Conservation (phyloP, 2,888 invertebrate species). For the Sphecodes monilicornis region DNA sequence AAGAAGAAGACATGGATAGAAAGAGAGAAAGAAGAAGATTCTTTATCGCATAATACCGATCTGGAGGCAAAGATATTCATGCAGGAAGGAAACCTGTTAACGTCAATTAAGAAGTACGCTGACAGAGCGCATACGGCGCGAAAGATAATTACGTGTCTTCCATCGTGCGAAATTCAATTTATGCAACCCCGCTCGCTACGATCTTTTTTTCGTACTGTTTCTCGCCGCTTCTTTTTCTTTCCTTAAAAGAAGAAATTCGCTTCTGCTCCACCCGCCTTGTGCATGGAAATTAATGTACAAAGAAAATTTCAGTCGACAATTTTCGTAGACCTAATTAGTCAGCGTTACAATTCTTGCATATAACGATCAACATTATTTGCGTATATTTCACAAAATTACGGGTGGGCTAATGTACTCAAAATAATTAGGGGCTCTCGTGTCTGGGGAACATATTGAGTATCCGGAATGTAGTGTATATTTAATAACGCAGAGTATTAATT, state of each 20-base stretch:
- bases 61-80: constrained; percentile 30
- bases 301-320: not conserved
- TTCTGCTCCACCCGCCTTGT: not conserved
- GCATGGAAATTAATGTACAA: not conserved
- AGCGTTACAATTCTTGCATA: not conserved
- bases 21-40: constrained; percentile 32
- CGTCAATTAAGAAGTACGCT: constrained; percentile 54
- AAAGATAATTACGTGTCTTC: constrained; percentile 33
- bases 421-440: constrained; percentile 4
- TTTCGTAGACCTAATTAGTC: not conserved
- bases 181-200: not conserved
- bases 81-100: constrained; percentile 54
- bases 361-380: not conserved
- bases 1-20: not conserved
- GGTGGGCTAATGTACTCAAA: not conserved
- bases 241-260: constrained; percentile 2
- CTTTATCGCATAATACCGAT: constrained; percentile 46
- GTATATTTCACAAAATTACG: not conserved
- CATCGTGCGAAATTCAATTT: constrained; percentile 38
- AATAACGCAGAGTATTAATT: not conserved
- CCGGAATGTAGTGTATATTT: not conserved
- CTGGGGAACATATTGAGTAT: not conserved
- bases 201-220: constrained; percentile 6
- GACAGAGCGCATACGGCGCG: constrained; percentile 43
- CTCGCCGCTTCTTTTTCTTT: not conserved